Conservation (phyloP, 2,113 vertebrate species). For the Mesocricetus auratus region DNA sequence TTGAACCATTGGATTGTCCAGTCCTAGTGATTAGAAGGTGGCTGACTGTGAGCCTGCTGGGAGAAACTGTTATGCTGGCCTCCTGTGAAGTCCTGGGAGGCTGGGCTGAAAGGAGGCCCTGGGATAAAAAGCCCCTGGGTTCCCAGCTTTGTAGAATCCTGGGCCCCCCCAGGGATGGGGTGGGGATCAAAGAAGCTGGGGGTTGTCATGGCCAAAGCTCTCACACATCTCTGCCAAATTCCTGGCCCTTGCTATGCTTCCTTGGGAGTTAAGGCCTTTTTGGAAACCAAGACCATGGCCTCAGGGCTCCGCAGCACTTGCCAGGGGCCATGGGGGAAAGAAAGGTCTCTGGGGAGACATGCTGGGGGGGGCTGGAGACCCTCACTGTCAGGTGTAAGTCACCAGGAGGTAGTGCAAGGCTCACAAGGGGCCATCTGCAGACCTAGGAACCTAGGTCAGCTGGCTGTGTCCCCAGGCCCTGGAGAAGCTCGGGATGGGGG, state of each 20-base stretch:
- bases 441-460: not conserved
- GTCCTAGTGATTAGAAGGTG: not conserved
- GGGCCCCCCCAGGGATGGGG: not conserved
- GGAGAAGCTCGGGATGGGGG: too few species aligned
- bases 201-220: not conserved
- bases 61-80: not conserved
- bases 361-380: not conserved
- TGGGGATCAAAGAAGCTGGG: not conserved
- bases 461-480: too few species aligned
- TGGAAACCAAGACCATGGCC: not conserved
- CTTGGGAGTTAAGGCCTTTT: not conserved
- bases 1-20: not conserved
- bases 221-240: not conserved
- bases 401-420: conserved; percentile 57
- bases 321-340: not conserved
- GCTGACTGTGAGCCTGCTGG: not conserved
- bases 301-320: not conserved
- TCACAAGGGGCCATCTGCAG: not conserved
- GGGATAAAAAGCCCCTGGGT: not conserved
- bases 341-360: not conserved
- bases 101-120: not conserved
- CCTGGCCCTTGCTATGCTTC: not conserved
- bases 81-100: not conserved
- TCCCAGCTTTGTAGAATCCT: not conserved
- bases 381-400: not conserved